These are phyloP conservation scores for Eumacrocentrus americanus DNA, from an alignment of 2,888 invertebrate genomes.

Conservation along the genomic window DNA sequence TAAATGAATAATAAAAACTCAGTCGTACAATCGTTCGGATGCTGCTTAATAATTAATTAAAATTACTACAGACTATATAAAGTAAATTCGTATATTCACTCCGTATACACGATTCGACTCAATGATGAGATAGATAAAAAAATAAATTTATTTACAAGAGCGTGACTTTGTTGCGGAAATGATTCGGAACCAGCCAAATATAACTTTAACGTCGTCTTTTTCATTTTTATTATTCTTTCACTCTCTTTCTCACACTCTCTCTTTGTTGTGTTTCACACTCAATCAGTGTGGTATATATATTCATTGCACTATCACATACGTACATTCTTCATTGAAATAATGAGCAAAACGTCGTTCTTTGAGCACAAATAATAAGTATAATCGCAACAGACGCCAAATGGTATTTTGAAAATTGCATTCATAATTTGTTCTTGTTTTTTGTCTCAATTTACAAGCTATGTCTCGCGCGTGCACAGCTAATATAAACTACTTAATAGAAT, in stretches of 20 bases:
- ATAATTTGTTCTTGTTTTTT: neutral
- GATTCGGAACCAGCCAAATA: slow-evolving; percentile 25
- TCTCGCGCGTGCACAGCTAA: slow-evolving; percentile 37
- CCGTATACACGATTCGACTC: slow-evolving; percentile 13
- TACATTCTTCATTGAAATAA: neutral
- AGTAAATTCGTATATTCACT: slow-evolving; percentile 20
- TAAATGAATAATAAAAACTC: slow-evolving; percentile 26
- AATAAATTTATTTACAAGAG: slow-evolving; percentile 38
- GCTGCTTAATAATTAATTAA: slow-evolving; percentile 8
- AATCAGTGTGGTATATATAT: too few relatives aligned
- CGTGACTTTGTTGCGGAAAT: slow-evolving; percentile 33
- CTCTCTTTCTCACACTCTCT: neutral
- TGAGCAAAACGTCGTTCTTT: slow-evolving; percentile 15
- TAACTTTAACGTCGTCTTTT: neutral
- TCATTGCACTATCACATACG: neutral
- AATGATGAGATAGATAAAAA: slow-evolving; percentile 33
- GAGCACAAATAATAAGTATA: slow-evolving; percentile 12
- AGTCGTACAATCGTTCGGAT: slow-evolving; percentile 34
- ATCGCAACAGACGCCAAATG: slow-evolving; percentile 2
- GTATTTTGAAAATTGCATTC: slow-evolving; percentile 6
- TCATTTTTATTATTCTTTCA: neutral
- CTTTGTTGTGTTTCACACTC: neutral
- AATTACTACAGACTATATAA: slow-evolving; percentile 10
- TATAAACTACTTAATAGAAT: slow-evolving; percentile 21
- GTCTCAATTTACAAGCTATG: slow-evolving; percentile 7